phyloP scores from a whole-genome alignment of 2,113 vertebrate species.

The Heptranchias perlo region DNA sequence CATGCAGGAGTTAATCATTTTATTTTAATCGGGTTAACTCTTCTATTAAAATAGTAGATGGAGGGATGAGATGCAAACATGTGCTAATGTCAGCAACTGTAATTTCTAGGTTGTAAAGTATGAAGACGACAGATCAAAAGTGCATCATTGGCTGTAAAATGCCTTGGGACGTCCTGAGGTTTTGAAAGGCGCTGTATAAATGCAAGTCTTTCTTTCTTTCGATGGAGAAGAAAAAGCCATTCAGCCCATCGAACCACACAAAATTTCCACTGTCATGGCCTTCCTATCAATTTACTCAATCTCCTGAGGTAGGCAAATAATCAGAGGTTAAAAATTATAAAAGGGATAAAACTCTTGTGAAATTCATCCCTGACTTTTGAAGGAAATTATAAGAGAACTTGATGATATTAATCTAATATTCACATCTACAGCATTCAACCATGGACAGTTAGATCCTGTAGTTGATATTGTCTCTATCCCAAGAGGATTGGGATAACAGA shows the following conservation, averaged over 20 bases:
- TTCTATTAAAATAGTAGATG: background rate
- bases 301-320: background rate
- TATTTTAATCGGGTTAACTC: background rate
- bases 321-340: background rate
- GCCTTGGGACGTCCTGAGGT: no score
- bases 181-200: no score
- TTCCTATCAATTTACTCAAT: background rate
- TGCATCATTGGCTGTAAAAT: no score
- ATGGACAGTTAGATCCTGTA: background rate
- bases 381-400: background rate
- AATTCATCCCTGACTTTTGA: background rate
- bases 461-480: background rate
- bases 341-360: background rate
- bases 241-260: background rate
- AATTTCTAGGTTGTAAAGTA: background rate
- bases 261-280: background rate
- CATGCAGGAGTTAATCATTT: background rate
- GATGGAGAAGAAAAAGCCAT: no score
- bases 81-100: background rate
- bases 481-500: background rate
- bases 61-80: background rate
- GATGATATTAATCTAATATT: constrained; percentile 10
- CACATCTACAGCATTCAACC: background rate
- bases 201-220: no score
- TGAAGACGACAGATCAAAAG: no score